phyloP scores from a whole-genome alignment of 2,797 vertebrate genomes.

The Distichodus sexfasciatus region DNA sequence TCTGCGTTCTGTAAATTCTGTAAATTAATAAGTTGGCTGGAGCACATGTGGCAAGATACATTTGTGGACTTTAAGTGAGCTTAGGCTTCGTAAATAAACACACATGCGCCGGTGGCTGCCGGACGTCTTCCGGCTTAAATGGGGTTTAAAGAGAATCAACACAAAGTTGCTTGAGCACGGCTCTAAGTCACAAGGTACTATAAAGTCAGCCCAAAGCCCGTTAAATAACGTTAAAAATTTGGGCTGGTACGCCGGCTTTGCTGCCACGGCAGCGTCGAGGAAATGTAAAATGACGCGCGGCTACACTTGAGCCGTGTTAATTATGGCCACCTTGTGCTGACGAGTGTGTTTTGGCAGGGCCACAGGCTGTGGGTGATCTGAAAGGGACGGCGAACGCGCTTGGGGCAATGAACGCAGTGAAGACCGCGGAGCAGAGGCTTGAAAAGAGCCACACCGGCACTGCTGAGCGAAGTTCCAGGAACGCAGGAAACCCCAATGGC shows the following conservation, averaged over 20 bases:
- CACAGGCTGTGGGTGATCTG: slow-evolving; percentile 55
- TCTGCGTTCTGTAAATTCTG: slow-evolving; percentile 70
- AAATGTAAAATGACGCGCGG: slow-evolving; percentile 22
- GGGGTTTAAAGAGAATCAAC: slow-evolving; percentile 62
- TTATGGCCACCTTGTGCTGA: slow-evolving; percentile 24
- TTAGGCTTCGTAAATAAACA: slow-evolving; percentile 86
- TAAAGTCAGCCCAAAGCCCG: background rate
- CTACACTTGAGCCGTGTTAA: slow-evolving; percentile 53
- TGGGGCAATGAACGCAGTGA: slow-evolving; percentile 72
- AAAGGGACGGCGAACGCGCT: slow-evolving; percentile 42
- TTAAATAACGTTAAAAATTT: background rate
- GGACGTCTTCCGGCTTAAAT: slow-evolving; percentile 59
- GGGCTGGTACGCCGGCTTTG: background rate
- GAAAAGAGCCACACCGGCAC: slow-evolving; percentile 57
- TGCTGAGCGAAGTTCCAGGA: slow-evolving; percentile 39
- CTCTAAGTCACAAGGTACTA: slow-evolving; percentile 1
- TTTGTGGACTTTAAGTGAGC: slow-evolving; percentile 68
- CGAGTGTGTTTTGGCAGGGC: slow-evolving; percentile 53
- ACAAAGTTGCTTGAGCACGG: slow-evolving; percentile 59
- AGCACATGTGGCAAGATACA: slow-evolving; percentile 62
- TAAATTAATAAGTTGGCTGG: slow-evolving; percentile 77
- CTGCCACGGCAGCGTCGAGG: background rate
- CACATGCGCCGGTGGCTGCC: slow-evolving; percentile 63
- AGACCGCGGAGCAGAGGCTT: slow-evolving; percentile 57
- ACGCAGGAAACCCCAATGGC: slow-evolving; percentile 43